phyloP scores from a whole-genome alignment of 2,113 vertebrate species.

The Ailuropoda melanoleuca region DNA sequence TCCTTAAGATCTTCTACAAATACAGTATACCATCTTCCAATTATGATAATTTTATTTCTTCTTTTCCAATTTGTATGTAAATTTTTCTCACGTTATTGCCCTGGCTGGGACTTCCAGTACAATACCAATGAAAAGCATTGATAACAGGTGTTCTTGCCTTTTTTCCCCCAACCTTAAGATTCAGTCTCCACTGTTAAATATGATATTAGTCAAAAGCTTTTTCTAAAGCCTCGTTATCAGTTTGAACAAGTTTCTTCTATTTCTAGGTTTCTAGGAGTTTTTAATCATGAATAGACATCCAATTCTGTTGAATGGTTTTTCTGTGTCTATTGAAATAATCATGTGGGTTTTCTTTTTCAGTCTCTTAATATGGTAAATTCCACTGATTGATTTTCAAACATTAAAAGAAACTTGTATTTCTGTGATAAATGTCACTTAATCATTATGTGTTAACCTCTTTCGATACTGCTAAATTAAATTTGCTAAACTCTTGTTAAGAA shows the following conservation, averaged over 20 bases:
- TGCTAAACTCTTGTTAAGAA: conserved; percentile 10
- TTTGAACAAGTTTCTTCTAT: not conserved
- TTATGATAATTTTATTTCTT: not conserved
- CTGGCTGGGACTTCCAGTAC: not conserved
- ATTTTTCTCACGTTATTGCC: conserved; percentile 23
- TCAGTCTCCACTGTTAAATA: not conserved
- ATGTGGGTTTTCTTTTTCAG: not conserved
- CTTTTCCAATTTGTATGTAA: not conserved
- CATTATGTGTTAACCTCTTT: not conserved
- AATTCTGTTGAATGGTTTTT: not conserved
- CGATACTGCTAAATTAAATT: not conserved
- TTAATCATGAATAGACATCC: not conserved
- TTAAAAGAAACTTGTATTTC: not conserved
- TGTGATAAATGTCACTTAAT: not conserved
- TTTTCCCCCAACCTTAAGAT: not conserved
- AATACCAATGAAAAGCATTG: not conserved
- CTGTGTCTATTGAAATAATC: not conserved
- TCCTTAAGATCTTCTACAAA: not conserved
- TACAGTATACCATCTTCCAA: not conserved
- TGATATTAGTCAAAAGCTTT: not conserved
- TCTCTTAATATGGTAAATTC: not conserved
- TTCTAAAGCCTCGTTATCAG: not conserved
- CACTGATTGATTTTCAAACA: not conserved
- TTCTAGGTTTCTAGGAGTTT: not conserved
- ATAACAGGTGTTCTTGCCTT: not conserved